Conservation (phyloP, 2,113 vertebrate species). For the Osmerus mordax region DNA sequence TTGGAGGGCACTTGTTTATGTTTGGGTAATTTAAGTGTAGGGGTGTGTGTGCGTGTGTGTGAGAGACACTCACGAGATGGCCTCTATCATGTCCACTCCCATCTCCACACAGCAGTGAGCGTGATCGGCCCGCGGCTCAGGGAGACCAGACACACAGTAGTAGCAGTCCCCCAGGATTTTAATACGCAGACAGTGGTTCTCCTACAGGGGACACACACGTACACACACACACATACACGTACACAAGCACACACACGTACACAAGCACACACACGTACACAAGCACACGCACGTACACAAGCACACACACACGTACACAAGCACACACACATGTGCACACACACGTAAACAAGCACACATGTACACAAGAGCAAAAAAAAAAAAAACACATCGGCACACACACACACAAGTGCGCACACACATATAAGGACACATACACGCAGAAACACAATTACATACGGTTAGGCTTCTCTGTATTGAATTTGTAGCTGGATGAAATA, state of each 20-base stretch:
- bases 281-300: background rate
- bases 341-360: background rate
- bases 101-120: conserved; percentile 98
- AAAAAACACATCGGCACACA: background rate
- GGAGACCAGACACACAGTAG: conserved; percentile 94
- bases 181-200: conserved; percentile 95
- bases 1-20: background rate
- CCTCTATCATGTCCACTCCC: conserved; percentile 98
- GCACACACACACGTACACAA: conserved; percentile 2
- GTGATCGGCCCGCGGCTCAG: conserved; percentile 88
- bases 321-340: background rate
- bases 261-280: background rate
- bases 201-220: conserved; percentile 64
- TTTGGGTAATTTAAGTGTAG: background rate
- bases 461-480: no score
- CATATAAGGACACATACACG: background rate
- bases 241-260: background rate
- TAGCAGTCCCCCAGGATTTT: conserved; percentile 97
- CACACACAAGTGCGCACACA: conserved; percentile 21
- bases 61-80: conserved; percentile 85
- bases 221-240: conserved; percentile 13
- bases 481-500: no score
- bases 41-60: background rate
- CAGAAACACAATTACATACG: no score
- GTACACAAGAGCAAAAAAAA: background rate